Percentiles rank a stretch among this genome's conserved stretches.
These are phyloP conservation scores for Paramormyrops kingsleyae DNA, from an alignment of 2,113 vertebrate genomes.

Conservation along the genomic window DNA sequence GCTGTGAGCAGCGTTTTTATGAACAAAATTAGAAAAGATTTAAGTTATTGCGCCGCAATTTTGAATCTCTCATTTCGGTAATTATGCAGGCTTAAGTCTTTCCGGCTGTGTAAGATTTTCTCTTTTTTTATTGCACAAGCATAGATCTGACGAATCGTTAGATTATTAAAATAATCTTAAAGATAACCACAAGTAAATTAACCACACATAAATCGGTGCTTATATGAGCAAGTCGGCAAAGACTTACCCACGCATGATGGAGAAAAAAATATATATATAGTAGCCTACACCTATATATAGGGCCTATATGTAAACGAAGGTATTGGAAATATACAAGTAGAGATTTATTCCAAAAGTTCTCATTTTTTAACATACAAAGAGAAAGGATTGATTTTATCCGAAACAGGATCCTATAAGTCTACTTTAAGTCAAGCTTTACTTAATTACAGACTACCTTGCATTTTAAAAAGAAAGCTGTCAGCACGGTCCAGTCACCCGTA, in stretches of 20 bases:
- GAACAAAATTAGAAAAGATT: not conserved
- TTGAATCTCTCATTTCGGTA: not conserved
- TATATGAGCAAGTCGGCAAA: no score
- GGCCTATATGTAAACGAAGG: no score
- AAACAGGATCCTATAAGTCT: not conserved
- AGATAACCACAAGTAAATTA: no score
- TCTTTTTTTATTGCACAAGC: not conserved
- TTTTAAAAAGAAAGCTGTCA: not conserved
- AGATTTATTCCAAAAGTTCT: not conserved
- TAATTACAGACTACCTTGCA: not conserved
- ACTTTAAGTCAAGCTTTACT: not conserved
- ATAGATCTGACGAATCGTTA: not conserved
- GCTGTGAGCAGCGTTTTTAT: not conserved
- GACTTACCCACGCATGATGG: no score
- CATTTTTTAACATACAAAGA: not conserved
- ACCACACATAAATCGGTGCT: no score
- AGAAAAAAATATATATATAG: no score
- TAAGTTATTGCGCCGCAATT: not conserved
- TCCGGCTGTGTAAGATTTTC: not conserved
- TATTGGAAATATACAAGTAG: not conserved
- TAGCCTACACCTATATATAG: no score
- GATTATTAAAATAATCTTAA: no score
- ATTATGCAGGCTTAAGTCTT: not conserved
- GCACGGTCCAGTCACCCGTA: not conserved
- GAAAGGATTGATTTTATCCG: not conserved